These are phyloP conservation scores for Pachymerium ferrugineum DNA, from an alignment of 2,888 invertebrate species.

Conservation along the genomic window DNA sequence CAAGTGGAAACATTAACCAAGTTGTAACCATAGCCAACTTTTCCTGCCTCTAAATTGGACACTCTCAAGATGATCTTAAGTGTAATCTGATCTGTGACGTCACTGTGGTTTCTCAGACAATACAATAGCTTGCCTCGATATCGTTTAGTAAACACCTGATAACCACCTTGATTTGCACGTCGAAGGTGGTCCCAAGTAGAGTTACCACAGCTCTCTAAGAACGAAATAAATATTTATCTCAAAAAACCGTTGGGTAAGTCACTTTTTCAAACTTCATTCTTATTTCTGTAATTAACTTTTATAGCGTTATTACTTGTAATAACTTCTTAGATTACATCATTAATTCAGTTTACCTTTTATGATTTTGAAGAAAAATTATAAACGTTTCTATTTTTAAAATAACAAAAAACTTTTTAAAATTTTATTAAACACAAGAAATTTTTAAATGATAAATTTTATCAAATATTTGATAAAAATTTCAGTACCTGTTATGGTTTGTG, in stretches of 20 bases:
- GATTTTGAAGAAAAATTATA: no score
- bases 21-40: constrained; percentile 9
- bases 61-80: constrained; percentile 23
- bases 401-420: no score
- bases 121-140: constrained; percentile 25
- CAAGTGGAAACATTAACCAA: background rate
- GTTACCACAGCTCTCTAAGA: background rate
- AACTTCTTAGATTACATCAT: no score
- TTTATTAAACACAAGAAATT: no score
- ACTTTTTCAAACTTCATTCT: no score
- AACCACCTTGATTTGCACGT: background rate
- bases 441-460: background rate
- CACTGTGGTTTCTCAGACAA: constrained; percentile 23
- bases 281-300: no score
- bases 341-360: no score
- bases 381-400: no score
- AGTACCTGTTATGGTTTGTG: constrained; percentile 9
- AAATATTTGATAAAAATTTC: background rate
- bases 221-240: background rate
- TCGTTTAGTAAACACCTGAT: constrained; percentile 20
- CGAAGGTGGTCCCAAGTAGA: background rate
- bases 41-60: constrained; percentile 22
- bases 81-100: constrained; percentile 20
- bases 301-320: no score
- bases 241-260: background rate